phyloP scores from a whole-genome alignment of 2,888 invertebrate species.

The Pelosia muscerda region DNA sequence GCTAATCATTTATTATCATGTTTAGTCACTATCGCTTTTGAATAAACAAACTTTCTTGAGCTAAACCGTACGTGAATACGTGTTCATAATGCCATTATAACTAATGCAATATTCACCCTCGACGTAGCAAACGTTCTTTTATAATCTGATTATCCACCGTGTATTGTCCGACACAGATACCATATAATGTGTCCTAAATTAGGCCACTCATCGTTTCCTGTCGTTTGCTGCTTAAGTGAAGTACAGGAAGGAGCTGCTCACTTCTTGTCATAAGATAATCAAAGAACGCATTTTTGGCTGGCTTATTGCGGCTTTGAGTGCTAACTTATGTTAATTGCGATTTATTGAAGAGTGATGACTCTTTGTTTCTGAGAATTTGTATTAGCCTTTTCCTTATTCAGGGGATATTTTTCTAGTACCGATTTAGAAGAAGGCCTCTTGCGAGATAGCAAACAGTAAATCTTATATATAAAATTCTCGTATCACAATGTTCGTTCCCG shows the following conservation, averaged over 20 bases:
- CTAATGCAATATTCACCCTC: background rate
- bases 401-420: background rate
- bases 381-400: background rate
- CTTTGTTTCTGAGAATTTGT: background rate
- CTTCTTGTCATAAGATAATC: conserved; percentile 7
- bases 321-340: background rate
- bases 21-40: too few relatives aligned
- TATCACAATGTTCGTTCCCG: too few relatives aligned
- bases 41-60: too few relatives aligned
- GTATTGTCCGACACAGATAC: background rate
- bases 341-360: background rate
- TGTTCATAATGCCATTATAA: background rate
- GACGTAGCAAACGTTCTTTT: background rate
- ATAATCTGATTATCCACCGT: conserved; percentile 3
- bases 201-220: conserved; percentile 13
- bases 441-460: too few relatives aligned
- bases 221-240: conserved; percentile 13
- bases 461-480: too few relatives aligned
- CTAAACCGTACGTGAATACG: background rate
- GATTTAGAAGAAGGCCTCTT: too few relatives aligned
- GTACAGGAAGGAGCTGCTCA: conserved; percentile 15
- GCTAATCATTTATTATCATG: too few relatives aligned
- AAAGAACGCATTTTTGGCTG: background rate
- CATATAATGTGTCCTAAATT: conserved; percentile 5
- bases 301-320: background rate